These are phyloP conservation scores for Platanista minor DNA, from an alignment of 2,113 vertebrate species.

Conservation along the genomic window DNA sequence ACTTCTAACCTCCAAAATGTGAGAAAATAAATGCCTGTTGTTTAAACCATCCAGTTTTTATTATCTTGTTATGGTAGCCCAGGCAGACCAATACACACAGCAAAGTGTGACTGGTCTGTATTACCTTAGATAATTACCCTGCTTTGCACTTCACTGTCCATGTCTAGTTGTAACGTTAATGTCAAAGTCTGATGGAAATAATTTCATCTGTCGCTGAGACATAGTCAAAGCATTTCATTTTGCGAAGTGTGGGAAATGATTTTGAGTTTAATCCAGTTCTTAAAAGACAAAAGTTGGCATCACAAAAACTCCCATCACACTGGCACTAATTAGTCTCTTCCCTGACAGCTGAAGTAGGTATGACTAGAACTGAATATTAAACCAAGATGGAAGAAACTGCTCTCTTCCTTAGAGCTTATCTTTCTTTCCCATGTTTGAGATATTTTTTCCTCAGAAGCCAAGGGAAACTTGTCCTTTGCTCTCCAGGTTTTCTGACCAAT, in stretches of 20 bases:
- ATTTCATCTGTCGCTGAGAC: constrained; percentile 25
- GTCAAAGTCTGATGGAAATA: neutral
- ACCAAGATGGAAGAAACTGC: neutral
- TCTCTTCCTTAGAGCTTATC: neutral
- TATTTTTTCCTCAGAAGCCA: neutral
- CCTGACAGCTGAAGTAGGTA: constrained; percentile 38
- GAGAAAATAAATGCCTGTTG: neutral
- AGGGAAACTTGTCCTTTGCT: neutral
- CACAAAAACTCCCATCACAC: neutral
- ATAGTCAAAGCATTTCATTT: constrained; percentile 48
- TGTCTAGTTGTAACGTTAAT: neutral
- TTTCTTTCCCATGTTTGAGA: neutral
- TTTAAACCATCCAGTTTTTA: neutral
- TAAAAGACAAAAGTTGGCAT: constrained; percentile 49
- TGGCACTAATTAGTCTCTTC: constrained; percentile 49
- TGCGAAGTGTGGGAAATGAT: constrained; percentile 31
- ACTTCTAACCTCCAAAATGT: neutral
- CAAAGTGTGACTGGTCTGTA: neutral
- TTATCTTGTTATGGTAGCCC: neutral
- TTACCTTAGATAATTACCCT: neutral
- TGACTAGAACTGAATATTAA: constrained; percentile 41
- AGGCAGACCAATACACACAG: neutral
- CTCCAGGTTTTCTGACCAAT: neutral
- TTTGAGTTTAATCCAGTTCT: constrained; percentile 60
- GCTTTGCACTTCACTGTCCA: neutral